Evolutionary conservation across 2,888 invertebrate genomes (phyloP), one percentile per base, ranked within the genome.

Genomic region (Anoncus sp.): DNA sequence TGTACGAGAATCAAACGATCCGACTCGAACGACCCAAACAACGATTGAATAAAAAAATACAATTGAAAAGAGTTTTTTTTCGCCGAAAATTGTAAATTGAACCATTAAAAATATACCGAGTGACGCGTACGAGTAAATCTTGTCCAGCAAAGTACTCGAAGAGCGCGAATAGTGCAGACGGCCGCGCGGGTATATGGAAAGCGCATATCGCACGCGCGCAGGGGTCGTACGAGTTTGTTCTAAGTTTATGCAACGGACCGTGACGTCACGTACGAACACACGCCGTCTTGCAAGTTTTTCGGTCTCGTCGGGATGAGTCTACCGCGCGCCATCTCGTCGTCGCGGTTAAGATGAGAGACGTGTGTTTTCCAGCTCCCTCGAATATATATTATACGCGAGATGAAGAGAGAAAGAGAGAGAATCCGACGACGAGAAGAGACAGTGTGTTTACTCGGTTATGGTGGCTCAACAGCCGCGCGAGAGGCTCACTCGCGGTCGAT

Each of bases 161-260:
- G n/a, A n/a, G n/a, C n/a, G n/a, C n/a, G n/a, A n/a, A n/a, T n/a
- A n/a, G n/a, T n/a, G n/a, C n/a, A 12, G 12, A 16, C 22, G 20
- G 22, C 40, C 40, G 59, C 22, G 40, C 40, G 59, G 22, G 40
- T 59, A 40, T 40, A 22, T 4, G 38, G 2, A 45, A 24, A 55
- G 27, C 55, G 40, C 40, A 40, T 40, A 22, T 4, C 9, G 2
- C 24, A 24, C 40, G 27, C 55, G 65, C 65, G 35, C 40, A 51
- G 53, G 62, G 62, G 57, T 63, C 62, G 63, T 69, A 40, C 49
- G 67, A 62, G 77, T 77, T 73, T 63, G 67, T 73, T 77, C 77
- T 63, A 77, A 77, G 77, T 73, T 73, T 77, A 77, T 77, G 77
- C 77, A 77, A 73, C 67, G 72, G 60, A 63, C 62, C 67, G 72